These are phyloP conservation scores for Neolamprologus cancellatus DNA, from an alignment of 2,113 vertebrate species.

Conservation along the genomic window DNA sequence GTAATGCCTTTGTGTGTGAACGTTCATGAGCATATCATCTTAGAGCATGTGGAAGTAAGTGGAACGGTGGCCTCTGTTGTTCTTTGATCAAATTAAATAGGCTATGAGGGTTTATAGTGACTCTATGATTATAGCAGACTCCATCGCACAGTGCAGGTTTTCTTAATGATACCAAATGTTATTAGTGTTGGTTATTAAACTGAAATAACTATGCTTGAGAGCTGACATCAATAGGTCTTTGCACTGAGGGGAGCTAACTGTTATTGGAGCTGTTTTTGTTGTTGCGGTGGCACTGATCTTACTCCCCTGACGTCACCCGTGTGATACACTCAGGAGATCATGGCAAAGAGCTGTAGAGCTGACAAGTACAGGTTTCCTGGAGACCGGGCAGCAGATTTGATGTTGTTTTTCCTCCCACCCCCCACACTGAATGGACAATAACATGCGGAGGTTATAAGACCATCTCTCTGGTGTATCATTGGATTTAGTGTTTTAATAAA, in stretches of 20 bases:
- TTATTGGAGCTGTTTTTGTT: conserved; percentile 58
- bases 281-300: conserved; percentile 1
- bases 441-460: background rate
- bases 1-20: background rate
- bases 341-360: conserved; percentile 20
- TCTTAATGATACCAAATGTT: background rate
- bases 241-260: background rate
- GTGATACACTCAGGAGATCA: conserved; percentile 45
- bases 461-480: background rate
- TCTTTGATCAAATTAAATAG: background rate
- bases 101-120: background rate
- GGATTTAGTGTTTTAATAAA: background rate
- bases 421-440: background rate
- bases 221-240: conserved; percentile 3
- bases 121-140: background rate
- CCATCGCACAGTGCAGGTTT: background rate
- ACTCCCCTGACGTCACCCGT: conserved; percentile 49
- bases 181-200: background rate
- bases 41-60: background rate
- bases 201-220: background rate
- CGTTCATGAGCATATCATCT: background rate
- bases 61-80: background rate
- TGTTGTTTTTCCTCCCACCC: conserved; percentile 6
- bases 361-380: conserved; percentile 51
- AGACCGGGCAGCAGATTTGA: conserved; percentile 33